Percentiles rank a stretch among this genome's conserved stretches.
Evolutionary conservation across 2,888 invertebrate species (phyloP).

Genomic region (Xylocampa areola): DNA sequence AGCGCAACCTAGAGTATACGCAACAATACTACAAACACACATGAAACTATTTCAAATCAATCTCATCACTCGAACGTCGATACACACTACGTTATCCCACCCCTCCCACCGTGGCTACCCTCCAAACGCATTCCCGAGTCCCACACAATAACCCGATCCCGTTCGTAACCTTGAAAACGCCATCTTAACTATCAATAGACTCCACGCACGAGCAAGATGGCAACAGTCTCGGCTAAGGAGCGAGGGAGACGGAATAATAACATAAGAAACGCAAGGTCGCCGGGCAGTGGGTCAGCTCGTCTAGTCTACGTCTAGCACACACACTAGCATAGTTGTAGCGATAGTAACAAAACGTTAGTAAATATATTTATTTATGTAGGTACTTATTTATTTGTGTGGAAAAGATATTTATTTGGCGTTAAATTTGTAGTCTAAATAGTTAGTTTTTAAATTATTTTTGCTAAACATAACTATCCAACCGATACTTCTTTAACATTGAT

Average conservation of each 20-base stretch:
- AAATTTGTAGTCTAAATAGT: no score
- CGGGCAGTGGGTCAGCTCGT: conserved; percentile 88
- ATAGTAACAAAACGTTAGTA: conserved; percentile 58
- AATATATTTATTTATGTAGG: conserved; percentile 6
- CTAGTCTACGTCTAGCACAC: conserved; percentile 87
- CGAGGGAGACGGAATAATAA: conserved; percentile 78
- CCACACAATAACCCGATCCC: conserved; percentile 55
- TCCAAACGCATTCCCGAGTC: conserved; percentile 39
- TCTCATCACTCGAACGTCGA: conserved; percentile 14
- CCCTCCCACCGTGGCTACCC: conserved; percentile 23
- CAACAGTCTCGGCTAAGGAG: conserved; percentile 56
- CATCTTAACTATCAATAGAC: conserved; percentile 83
- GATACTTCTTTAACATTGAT: no score
- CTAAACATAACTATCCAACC: no score
- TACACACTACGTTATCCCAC: background rate
- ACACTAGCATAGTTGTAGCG: conserved; percentile 76
- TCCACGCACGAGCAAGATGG: conserved; percentile 72
- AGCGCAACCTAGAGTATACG: no score
- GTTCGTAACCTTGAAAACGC: conserved; percentile 61
- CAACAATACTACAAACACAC: background rate
- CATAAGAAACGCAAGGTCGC: conserved; percentile 88
- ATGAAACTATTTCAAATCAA: conserved; percentile 41
- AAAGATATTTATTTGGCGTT: background rate
- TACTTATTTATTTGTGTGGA: conserved; percentile 2
- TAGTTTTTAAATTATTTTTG: no score